Evolutionary conservation across 2,888 invertebrate species (phyloP), one percentile per base, ranked within the genome.

Genomic region (Drosophila phalerata): DNA sequence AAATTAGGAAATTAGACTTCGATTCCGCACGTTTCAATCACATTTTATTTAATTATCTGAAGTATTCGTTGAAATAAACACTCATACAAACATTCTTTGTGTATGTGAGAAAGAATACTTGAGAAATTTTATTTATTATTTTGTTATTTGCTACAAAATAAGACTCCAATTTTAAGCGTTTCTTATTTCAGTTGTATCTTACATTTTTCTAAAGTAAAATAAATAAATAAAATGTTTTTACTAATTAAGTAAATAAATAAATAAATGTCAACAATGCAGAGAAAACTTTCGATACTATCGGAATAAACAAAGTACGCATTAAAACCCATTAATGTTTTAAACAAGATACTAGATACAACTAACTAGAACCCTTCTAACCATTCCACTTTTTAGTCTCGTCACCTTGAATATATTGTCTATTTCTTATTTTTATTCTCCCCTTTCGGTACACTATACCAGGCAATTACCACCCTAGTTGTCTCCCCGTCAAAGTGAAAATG

Each of bases 391-490:
- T 28, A 34, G 45, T 34, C 11, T 22, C 34, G 22, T 52, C 38
- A 38, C 15, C 25, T 30, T 28, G 28, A 8, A 8, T 28, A 8
- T 28, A 28, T 28, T 28, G 28, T 28, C 1, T 28, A 28, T 28
- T 28, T 28, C 28, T 28, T 10, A 9, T 30, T 8, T 25, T 28
- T 5, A 19, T 13, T 6, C 15, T 6, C 3, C 2, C 15, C 22
- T 56, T 32, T 60, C 10, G 8, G 9, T 52, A 25, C 10, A 17
- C 37, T 38, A 13, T 49, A 40, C 40, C 19, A 49, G 58, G n/a
- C 56, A 45, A 62, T 62, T 62, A 56, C 34, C 57, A 62, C 43
- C 56, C 61, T 55, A 61, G 55, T 62, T 62, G 61, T 62, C 32
- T 32, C 13, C 30, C 5, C 28, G 65, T 58, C 45, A 52, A 42